Base-by-base conservation (phyloP, 2,888 invertebrate species). In the Unio delphinus region DNA sequence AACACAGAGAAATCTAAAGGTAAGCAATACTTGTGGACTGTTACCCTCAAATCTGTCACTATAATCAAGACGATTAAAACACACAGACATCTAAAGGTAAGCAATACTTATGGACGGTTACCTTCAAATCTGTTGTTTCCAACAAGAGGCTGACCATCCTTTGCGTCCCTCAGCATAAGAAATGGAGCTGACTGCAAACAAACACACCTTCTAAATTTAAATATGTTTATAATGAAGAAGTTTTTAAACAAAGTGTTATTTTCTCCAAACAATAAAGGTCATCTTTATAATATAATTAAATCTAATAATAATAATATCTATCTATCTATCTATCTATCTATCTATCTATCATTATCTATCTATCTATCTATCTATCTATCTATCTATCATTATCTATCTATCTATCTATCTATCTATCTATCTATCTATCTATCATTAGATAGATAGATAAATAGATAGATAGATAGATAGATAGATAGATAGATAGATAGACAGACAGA, bases 71-170 rank as follows among this genome's bases (percentile, higher is more conserved):
- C 45, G 11, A 45, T 45, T 55, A 61, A 30, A 60, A 1, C 66
- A 34, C 30, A 62, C 8, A 61, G 30, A 55, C 4, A 59, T 30
- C 45, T 45, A 45, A 8, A 8, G 45, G 45, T 45, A 45, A 11
- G 45, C 45, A 45, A 11, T 26, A 66, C 30, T 26, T n/a, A 66
- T 30, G 45, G 17, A 26, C 67, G 15, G 15, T 28, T 73, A 81
- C 83, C 83, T 74, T 80, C 70, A 69, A 65, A 83, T 61, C 69
- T 70, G 45, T 76, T 76, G 67, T 81, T 82, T 34, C 81, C 83
- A 55, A 76, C 28, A 3, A 70, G 62, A 6, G 80, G 79, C 18
- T 54, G 63, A 15, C 81, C 80, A 15, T 69, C 70, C 7, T 69
- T 69, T 30, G 65, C 65, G 3, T 69, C 67, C 26, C 72, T 75